A percentile compares a stretch with the other conserved stretches of the same genome.
These are phyloP conservation scores for Megaleporinus macrocephalus DNA, from an alignment of 2,113 vertebrate genomes.

Conservation along the genomic window DNA sequence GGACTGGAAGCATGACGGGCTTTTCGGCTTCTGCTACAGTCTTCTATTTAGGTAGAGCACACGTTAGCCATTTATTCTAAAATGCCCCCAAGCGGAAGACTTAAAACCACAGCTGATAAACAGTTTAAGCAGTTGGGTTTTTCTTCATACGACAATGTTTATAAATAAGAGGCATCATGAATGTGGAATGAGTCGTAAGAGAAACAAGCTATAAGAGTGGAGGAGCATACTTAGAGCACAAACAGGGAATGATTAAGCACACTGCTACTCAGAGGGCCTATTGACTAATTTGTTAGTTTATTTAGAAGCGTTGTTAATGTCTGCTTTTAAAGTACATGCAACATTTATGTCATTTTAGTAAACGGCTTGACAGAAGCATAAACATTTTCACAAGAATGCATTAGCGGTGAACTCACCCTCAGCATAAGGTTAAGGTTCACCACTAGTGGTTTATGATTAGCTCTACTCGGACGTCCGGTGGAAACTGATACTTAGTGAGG, in stretches of 20 bases:
- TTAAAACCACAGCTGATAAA: slow-evolving; percentile 36
- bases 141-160: slow-evolving; percentile 16
- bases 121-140: slow-evolving; percentile 41
- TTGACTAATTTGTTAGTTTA: slow-evolving; percentile 12
- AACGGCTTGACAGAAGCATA: slow-evolving; percentile 1
- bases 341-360: slow-evolving; percentile 3
- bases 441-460: not conserved
- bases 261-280: not conserved
- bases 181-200: slow-evolving; percentile 10
- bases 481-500: not conserved
- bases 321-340: slow-evolving; percentile 4
- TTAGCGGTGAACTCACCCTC: not conserved
- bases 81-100: slow-evolving; percentile 41
- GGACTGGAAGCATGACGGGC: slow-evolving; percentile 79
- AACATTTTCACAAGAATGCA: slow-evolving; percentile 16
- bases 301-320: not conserved
- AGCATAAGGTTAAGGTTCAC: not conserved
- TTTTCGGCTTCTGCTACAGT: slow-evolving; percentile 82
- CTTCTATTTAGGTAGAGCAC: slow-evolving; percentile 81
- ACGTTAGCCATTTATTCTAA: slow-evolving; percentile 38
- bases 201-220: slow-evolving; percentile 7
- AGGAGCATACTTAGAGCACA: not conserved
- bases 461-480: not conserved
- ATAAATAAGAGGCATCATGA: slow-evolving; percentile 22
- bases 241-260: not conserved